Conservation (phyloP, 2,113 vertebrate genomes). For the Beaufortia kweichowensis region DNA sequence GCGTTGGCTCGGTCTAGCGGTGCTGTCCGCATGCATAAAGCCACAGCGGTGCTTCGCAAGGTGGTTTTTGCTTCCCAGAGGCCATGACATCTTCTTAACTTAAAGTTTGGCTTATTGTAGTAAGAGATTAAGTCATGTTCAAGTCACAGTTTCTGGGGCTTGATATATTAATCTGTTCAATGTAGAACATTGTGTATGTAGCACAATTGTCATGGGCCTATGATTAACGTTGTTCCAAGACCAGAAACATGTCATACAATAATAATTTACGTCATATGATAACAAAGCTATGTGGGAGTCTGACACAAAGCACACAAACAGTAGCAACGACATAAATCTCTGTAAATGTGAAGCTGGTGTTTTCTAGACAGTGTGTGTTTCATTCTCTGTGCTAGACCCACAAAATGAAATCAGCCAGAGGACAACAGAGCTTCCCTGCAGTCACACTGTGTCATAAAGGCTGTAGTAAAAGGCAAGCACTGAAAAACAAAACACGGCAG, state of each 20-base stretch:
- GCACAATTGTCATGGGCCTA: background rate
- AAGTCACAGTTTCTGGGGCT: background rate
- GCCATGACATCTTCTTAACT: conserved; percentile 11
- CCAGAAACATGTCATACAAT: background rate
- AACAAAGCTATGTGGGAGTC: background rate
- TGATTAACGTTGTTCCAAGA: background rate
- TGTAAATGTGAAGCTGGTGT: background rate
- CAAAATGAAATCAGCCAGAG: conserved; percentile 8
- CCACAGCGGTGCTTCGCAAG: conserved; percentile 3
- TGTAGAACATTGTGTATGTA: no score
- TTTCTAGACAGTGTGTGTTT: background rate
- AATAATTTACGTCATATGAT: background rate
- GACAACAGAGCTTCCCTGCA: conserved; percentile 2
- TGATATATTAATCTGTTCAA: background rate
- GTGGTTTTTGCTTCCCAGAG: conserved; percentile 9
- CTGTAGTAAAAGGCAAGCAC: background rate
- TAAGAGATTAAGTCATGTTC: background rate
- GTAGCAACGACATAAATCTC: background rate
- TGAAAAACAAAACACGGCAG: background rate
- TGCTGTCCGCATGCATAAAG: background rate
- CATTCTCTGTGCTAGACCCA: background rate
- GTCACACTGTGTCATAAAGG: background rate
- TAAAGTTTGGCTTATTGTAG: conserved; percentile 9
- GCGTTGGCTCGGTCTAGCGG: conserved; percentile 14
- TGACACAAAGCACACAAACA: background rate